phyloP scores from a whole-genome alignment of 2,113 vertebrate genomes.

The Phaetusa simplex region DNA sequence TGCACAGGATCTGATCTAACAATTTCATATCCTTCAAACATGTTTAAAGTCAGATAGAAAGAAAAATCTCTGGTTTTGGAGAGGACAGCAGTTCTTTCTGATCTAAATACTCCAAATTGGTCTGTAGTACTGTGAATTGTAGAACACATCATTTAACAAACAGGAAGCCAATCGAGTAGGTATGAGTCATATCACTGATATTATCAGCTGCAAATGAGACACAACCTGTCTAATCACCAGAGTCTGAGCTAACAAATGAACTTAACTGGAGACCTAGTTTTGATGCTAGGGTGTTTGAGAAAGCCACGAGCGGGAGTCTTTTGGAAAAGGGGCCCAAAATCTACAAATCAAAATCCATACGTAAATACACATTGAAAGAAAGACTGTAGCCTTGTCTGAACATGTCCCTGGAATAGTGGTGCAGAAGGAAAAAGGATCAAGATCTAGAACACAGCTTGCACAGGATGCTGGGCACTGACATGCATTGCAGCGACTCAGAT shows the following conservation, averaged over 20 bases:
- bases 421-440: neutral
- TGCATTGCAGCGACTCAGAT: neutral
- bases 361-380: neutral
- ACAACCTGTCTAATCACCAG: neutral
- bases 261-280: neutral
- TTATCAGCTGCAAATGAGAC: neutral
- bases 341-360: neutral
- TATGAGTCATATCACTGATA: neutral
- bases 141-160: neutral
- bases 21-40: neutral
- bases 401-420: neutral
- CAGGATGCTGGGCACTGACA: neutral
- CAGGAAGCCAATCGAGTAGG: neutral
- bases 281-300: neutral
- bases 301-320: neutral
- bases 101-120: neutral
- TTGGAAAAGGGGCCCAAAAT: neutral
- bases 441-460: neutral
- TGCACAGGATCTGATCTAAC: neutral
- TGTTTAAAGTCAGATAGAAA: neutral
- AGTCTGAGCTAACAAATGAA: neutral
- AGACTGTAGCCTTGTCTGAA: neutral
- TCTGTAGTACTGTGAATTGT: neutral
- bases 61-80: neutral
- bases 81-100: neutral